These are phyloP conservation scores for Trachymyrmex septentrionalis DNA, from an alignment of 1,140 invertebrate species.

Conservation along the genomic window DNA sequence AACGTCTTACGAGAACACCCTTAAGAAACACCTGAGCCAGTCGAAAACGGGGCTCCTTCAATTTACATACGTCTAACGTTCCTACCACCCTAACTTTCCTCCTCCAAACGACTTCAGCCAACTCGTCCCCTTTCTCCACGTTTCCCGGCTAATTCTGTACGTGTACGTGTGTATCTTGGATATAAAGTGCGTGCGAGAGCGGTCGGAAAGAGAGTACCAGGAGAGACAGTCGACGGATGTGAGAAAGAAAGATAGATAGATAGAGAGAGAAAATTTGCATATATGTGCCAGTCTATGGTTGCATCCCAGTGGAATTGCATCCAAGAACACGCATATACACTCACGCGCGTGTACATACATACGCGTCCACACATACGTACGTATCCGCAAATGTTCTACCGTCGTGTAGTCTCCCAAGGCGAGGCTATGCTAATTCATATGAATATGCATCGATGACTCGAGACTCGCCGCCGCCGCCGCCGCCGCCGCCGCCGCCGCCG, in stretches of 20 bases:
- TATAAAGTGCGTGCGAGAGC: constrained; percentile 37
- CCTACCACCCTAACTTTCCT: constrained; percentile 18
- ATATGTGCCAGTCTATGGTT: constrained; percentile 54
- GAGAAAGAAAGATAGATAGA: constrained; percentile 22
- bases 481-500: no score
- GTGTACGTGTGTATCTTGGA: not conserved
- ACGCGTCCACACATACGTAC: not conserved
- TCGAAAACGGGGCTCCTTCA: constrained; percentile 5
- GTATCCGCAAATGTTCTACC: constrained; percentile 38
- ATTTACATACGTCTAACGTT: constrained; percentile 55
- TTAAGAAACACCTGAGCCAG: constrained; percentile 10
- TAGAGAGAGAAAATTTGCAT: constrained; percentile 27
- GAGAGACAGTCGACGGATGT: not conserved
- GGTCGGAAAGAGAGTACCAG: constrained; percentile 20
- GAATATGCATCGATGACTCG: constrained; percentile 83
- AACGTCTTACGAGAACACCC: not conserved
- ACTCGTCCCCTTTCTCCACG: constrained; percentile 1
- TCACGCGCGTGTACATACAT: not conserved
- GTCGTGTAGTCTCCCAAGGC: constrained; percentile 70
- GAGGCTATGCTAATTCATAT: constrained; percentile 75
- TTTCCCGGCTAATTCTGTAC: not conserved
- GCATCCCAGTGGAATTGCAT: constrained; percentile 59
- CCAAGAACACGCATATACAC: constrained; percentile 54
- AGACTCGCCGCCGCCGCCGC: constrained; percentile 58
- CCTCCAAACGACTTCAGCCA: not conserved